phyloP scores from a whole-genome alignment of 2,888 invertebrate species.

The Nematopogon swammerdamellus region DNA sequence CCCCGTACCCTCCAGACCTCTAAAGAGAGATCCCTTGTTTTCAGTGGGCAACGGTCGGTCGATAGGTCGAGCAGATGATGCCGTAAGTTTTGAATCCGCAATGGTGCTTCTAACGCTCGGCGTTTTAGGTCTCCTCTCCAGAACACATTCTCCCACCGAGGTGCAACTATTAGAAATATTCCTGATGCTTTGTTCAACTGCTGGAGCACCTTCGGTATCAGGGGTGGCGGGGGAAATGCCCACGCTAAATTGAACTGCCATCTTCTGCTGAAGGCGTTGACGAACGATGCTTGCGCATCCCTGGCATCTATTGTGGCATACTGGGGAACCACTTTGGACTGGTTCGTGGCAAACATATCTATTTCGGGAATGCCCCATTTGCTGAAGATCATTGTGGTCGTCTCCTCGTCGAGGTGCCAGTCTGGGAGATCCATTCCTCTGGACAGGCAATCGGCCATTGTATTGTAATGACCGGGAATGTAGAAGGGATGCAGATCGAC shows the following conservation, averaged over 20 bases:
- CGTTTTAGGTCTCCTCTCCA: conserved; percentile 15
- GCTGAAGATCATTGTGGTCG: conserved; percentile 8
- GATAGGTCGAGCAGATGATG: conserved; percentile 7
- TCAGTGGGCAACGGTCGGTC: conserved; percentile 1
- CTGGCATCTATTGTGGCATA: conserved; percentile 4
- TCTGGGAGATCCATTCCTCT: conserved; percentile 10
- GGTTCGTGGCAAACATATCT: conserved; percentile 10
- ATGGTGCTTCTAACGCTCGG: conserved; percentile 7
- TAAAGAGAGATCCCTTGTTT: background rate
- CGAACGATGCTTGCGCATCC: conserved; percentile 2
- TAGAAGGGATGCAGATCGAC: conserved; percentile 8
- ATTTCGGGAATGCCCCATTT: conserved; percentile 11
- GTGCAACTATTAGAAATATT: conserved; percentile 10
- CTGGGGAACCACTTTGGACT: conserved; percentile 7
- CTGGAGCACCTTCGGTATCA: conserved; percentile 12
- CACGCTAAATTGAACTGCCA: conserved; percentile 15
- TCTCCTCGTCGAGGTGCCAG: conserved; percentile 11
- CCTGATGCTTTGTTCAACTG: conserved; percentile 13
- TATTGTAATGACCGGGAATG: conserved; percentile 15
- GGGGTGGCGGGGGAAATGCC: conserved; percentile 18
- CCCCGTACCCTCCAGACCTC: conserved; percentile 3
- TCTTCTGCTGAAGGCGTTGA: conserved; percentile 15
- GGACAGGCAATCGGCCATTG: conserved; percentile 13
- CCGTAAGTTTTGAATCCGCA: conserved; percentile 6
- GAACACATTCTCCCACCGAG: conserved; percentile 14